Conservation (phyloP, 2,797 vertebrate species). For the Paramormyrops hopkinsi region DNA sequence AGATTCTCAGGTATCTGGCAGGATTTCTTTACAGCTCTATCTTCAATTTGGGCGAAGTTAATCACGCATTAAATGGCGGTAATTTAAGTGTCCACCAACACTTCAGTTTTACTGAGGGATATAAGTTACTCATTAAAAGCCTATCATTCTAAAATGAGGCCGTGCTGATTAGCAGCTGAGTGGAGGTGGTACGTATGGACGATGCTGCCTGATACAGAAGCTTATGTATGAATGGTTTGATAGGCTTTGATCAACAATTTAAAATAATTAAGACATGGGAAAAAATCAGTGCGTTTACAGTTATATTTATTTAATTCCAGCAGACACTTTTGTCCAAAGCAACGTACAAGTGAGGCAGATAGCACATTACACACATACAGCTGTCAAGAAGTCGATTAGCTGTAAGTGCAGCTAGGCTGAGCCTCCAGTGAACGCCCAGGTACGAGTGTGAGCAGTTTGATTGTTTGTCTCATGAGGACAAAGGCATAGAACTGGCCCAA, state of each 20-base stretch:
- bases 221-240: neutral
- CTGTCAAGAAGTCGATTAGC: neutral
- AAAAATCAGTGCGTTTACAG: neutral
- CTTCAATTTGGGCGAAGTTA: neutral
- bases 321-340: neutral
- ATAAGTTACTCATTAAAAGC: neutral
- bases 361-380: neutral
- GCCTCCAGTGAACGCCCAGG: neutral
- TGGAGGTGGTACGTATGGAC: neutral
- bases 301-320: neutral
- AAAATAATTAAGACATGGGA: too few relatives aligned
- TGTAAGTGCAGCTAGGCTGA: neutral
- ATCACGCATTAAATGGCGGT: neutral
- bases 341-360: neutral
- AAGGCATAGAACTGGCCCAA: neutral
- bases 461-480: neutral
- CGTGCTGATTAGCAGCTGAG: neutral
- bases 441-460: neutral
- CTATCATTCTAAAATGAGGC: neutral
- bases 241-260: neutral
- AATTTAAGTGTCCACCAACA: neutral
- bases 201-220: neutral
- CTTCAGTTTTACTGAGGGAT: neutral
- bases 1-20: neutral
- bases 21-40: neutral